A percentile compares a stretch with the other conserved stretches of the same genome.
Conservation (phyloP, 2,797 vertebrate genomes). For the Sebastes trivittatus region DNA sequence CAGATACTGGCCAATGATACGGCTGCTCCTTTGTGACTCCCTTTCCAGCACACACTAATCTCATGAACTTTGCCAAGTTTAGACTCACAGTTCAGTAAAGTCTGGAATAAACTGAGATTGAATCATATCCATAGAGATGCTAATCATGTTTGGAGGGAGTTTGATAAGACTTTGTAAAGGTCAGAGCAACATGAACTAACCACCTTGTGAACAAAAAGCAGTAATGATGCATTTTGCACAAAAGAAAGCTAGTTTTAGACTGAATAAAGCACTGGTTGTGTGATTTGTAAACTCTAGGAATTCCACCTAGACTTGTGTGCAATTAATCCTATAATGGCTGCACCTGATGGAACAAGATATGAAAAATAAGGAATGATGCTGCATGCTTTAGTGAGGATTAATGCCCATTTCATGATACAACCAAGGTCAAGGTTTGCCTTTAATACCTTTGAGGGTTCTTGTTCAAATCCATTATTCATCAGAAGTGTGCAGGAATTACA, state of each 20-base stretch:
- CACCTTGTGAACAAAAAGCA: background rate
- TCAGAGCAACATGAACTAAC: constrained; percentile 8
- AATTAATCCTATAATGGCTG: constrained; percentile 41
- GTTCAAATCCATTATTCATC: constrained; percentile 70
- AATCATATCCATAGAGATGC: background rate
- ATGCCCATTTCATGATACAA: constrained; percentile 51
- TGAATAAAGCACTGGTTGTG: background rate
- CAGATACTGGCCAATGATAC: constrained; percentile 67
- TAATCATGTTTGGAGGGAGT: background rate
- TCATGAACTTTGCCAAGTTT: constrained; percentile 46
- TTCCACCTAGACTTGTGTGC: constrained; percentile 1
- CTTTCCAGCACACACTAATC: constrained; percentile 16
- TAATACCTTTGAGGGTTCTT: constrained; percentile 46
- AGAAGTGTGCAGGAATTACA: constrained; percentile 29
- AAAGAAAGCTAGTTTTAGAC: background rate
- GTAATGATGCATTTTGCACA: constrained; percentile 3
- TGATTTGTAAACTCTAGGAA: constrained; percentile 4
- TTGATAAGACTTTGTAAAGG: constrained; percentile 25
- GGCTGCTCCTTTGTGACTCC: constrained; percentile 47
- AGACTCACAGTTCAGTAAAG: constrained; percentile 35
- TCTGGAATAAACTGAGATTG: constrained; percentile 33
- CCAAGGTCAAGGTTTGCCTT: constrained; percentile 56
- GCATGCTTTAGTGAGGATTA: constrained; percentile 43
- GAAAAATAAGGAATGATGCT: constrained; percentile 28
- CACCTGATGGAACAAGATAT: constrained; percentile 30